Evolutionary conservation across 2,888 invertebrate species (phyloP), one percentile per base, ranked within the genome.

Genomic region (Epinotia demarniana): DNA sequence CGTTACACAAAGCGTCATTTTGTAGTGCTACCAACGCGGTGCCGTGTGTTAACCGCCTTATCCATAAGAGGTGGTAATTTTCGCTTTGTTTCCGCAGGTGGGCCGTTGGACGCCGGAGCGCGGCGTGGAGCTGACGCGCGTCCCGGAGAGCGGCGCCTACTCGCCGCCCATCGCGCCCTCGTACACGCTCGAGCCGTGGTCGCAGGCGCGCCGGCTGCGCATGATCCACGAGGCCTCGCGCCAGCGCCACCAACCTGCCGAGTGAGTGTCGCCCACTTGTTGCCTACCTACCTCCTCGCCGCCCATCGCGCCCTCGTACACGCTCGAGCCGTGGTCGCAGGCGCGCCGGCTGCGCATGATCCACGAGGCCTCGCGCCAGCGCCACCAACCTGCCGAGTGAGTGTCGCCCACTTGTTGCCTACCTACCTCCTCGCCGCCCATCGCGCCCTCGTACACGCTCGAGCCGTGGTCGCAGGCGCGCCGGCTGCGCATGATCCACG

Each of bases 391-490:
- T 18, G 80, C 84, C 23, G 66, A 68, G 68, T 68, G 66, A 70
- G 76, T 78, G 43, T 58, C 53, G n/a, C n/a, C n/a, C n/a, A n/a
- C n/a, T n/a, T n/a, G n/a, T n/a, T n/a, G n/a, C n/a, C n/a, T n/a
- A n/a, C n/a, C n/a, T n/a, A n/a, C 82, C 77, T 74, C 81, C 83
- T 39, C 80, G 85, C 68, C 82, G 33, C 82, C 83, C 73, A 86
- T 84, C 63, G 81, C 90, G 78, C 90, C 90, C 53, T 89, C 92
- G 58, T 92, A 91, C 86, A 88, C 92, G 78, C 87, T 93, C 86
- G 93, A 94, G 90, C 93, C 93, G 74, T 91, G 92, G 91, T 90
- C 89, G 78, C 92, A 92, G 86, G 92, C 90, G 81, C 90, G 92
- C 55, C 91, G 93, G 1, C 85, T 93, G 82, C 92, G 92, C 83